A percentile compares a stretch with the other conserved stretches of the same genome.
phyloP scores from a whole-genome alignment of 2,113 vertebrate genomes.

The Syngnathus floridae region DNA sequence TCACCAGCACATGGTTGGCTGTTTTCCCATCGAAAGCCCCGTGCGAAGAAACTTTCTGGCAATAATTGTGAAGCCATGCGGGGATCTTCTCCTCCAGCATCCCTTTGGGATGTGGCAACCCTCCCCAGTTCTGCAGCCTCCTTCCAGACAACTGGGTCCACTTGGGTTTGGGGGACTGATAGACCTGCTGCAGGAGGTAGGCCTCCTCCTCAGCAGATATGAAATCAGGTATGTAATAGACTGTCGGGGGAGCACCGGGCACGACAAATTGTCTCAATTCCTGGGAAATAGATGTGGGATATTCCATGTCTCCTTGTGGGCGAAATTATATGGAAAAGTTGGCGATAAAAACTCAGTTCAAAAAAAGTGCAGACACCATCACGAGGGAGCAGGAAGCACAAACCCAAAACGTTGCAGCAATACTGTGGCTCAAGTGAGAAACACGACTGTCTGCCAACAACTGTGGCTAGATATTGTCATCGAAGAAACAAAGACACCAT shows the following conservation, averaged over 20 bases:
- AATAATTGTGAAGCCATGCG: conserved; percentile 75
- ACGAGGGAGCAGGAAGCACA: conserved; percentile 9
- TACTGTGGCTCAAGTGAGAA: too few species aligned
- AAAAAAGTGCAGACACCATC: neutral
- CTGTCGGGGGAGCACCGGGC: conserved; percentile 66
- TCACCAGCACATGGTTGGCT: conserved; percentile 86
- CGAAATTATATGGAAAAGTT: conserved; percentile 35
- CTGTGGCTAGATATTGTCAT: too few species aligned
- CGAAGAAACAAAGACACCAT: too few species aligned
- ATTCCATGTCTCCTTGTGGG: conserved; percentile 57
- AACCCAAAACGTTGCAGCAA: neutral
- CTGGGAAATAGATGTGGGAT: conserved; percentile 43
- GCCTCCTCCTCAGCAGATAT: conserved; percentile 78
- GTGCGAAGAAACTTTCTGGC: conserved; percentile 76
- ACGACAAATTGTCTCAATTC: conserved; percentile 58
- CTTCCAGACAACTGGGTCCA: conserved; percentile 85
- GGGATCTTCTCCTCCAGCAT: conserved; percentile 82
- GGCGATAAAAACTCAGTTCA: neutral
- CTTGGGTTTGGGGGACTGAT: conserved; percentile 81
- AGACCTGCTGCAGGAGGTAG: conserved; percentile 78
- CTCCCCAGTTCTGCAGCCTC: conserved; percentile 87
- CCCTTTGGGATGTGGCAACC: conserved; percentile 78
- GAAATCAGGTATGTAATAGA: conserved; percentile 82
- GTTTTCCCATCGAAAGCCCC: conserved; percentile 73
- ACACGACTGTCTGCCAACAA: too few species aligned